Base-by-base conservation (phyloP, 2,113 vertebrate species). In the Erythrocebus patas region DNA sequence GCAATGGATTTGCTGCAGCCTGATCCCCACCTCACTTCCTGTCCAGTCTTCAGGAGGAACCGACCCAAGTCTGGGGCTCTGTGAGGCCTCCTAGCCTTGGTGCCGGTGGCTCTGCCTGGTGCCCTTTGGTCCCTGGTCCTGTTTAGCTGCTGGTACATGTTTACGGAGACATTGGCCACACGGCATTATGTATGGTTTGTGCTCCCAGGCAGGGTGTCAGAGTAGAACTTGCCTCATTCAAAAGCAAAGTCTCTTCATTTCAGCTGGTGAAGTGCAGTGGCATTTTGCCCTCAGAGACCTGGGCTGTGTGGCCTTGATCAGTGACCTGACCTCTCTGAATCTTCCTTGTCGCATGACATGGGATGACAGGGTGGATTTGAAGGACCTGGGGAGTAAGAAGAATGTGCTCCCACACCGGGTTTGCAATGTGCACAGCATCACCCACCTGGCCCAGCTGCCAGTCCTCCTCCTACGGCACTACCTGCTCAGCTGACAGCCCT, bases 131-230 rank as follows among this genome's bases (percentile, higher is more conserved):
- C 17, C 45, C 59, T 22, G 23, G 52, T 10, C 45, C 45, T 7
- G 45, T 22, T 45, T 40, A 11, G 72, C 20, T 25, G 40, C 35
- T 55, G 4, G 9, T 32, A 59, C 2, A 0, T 16, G 38, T 16
- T 64, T 20, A 10, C 7, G 13, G 40, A 38, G 45, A 18, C 2
- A 7, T 0, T 11, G 13, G 73, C 32, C 55, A 18, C 6, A 4
- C 1, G 0, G 38, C 0, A 1, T 4, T 5, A 2, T 12, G 43
- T 30, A 6, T 17, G 57, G 48, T 32, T 16, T 4, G 40, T 13
- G 11, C 32, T 27, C 22, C 72, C 72, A 25, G 5, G 52, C 6
- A 9, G 13, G 79, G 79, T 14, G 50, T 52, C 22, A 1, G 64
- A 43, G 38, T 2, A n/a, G 32, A 30, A 16, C 27, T 16, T 13